A percentile compares a stretch with the other conserved stretches of the same genome.
phyloP scores from a whole-genome alignment of 2,888 invertebrate genomes.

The Onthophagus sagittarius region DNA sequence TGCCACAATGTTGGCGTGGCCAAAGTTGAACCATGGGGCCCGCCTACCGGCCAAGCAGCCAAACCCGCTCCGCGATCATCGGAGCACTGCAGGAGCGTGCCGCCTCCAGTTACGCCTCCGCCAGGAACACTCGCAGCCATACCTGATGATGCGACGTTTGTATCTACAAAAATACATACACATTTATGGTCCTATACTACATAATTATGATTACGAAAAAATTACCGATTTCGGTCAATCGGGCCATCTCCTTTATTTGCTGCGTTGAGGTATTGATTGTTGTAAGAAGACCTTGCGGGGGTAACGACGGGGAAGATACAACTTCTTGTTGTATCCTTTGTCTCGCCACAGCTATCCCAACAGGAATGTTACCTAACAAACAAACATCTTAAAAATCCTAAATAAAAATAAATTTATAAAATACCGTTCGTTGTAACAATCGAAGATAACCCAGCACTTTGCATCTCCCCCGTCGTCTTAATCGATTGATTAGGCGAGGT shows the following conservation, averaged over 20 bases:
- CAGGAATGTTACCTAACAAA: slow-evolving; percentile 59
- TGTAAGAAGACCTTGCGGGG: slow-evolving; percentile 47
- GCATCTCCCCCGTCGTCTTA: slow-evolving; percentile 27
- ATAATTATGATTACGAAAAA: slow-evolving; percentile 18
- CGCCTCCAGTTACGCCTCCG: slow-evolving; percentile 54
- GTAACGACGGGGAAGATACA: slow-evolving; percentile 47
- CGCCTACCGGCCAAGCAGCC: slow-evolving; percentile 52
- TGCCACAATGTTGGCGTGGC: slow-evolving; percentile 75
- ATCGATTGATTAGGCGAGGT: slow-evolving; percentile 60
- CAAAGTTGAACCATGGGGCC: slow-evolving; percentile 54
- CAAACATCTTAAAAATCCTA: background rate
- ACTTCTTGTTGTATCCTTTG: slow-evolving; percentile 64
- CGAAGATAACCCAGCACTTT: slow-evolving; percentile 33
- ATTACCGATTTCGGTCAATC: slow-evolving; percentile 58
- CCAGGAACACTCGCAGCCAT: slow-evolving; percentile 61
- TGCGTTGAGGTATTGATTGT: slow-evolving; percentile 45
- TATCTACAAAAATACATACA: slow-evolving; percentile 34
- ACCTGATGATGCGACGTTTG: slow-evolving; percentile 49
- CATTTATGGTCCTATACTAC: no score
- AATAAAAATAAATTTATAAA: slow-evolving; percentile 12
- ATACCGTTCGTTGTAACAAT: slow-evolving; percentile 39
- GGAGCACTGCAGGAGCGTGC: slow-evolving; percentile 61
- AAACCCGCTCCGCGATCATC: slow-evolving; percentile 57
- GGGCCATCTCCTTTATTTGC: slow-evolving; percentile 56
- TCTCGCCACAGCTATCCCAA: slow-evolving; percentile 80